Conservation (phyloP, 2,797 vertebrate species). For the Nasua narica region DNA sequence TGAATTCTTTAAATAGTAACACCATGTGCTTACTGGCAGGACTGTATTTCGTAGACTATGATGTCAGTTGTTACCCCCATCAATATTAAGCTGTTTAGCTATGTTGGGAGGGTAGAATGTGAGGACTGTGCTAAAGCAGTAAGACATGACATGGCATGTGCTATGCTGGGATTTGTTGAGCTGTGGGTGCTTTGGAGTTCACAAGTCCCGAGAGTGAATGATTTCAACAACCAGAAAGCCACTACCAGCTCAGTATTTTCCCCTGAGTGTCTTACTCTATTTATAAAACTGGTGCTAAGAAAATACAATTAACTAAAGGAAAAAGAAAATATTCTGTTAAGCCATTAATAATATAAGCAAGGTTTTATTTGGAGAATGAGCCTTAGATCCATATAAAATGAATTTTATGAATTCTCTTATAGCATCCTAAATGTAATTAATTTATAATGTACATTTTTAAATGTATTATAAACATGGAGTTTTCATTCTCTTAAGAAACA, state of each 20-base stretch:
- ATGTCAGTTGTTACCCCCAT: constrained; percentile 38
- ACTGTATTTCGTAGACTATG: neutral
- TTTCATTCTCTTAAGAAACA: constrained; percentile 60
- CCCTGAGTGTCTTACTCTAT: constrained; percentile 74
- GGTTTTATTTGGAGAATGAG: constrained; percentile 40
- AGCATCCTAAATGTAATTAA: neutral
- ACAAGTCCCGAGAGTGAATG: constrained; percentile 75
- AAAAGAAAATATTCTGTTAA: constrained; percentile 62
- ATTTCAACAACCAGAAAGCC: constrained; percentile 79
- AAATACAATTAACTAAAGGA: constrained; percentile 41
- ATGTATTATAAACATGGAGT: neutral
- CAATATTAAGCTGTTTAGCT: constrained; percentile 30
- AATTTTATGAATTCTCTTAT: constrained; percentile 19
- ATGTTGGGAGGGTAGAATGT: neutral
- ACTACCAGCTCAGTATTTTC: constrained; percentile 75
- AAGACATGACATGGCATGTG: constrained; percentile 75
- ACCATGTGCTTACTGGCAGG: neutral
- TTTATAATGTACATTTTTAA: neutral
- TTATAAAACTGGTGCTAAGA: constrained; percentile 74
- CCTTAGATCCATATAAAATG: neutral
- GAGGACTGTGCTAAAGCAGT: constrained; percentile 47
- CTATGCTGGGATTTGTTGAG: constrained; percentile 68
- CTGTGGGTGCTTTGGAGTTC: constrained; percentile 75
- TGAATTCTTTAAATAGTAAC: constrained; percentile 29
- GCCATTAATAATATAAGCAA: constrained; percentile 25